Evolutionary conservation across 23 tunicate species (phyloP), one percentile per base, ranked within the genome.

Genomic region (Ciona savignyi): DNA sequence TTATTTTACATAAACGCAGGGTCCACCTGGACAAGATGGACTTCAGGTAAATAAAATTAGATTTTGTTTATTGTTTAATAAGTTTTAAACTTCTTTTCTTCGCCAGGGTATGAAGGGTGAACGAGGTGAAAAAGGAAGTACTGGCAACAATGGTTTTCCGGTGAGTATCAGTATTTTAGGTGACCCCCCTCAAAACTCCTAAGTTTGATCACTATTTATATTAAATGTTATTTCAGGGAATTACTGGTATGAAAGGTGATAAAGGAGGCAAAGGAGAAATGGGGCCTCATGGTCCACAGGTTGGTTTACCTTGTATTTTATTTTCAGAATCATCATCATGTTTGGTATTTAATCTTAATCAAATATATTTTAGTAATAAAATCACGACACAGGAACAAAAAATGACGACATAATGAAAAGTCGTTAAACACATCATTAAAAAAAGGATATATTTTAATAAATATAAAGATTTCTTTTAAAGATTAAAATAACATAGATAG

Each of bases 281-380:
- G 35, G 95, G 95, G 30, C 86, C 95, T 32, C 74, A 51, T 22
- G 95, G 95, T 3, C 95, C 95, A 4, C 89, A 76, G 82, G 89
- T 83, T 28, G 24, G 81, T 64, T 1, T 21, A 65, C 0, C 23
- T 34, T 24, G 20, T 24, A 30, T 28, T 35, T 33, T 4, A 23
- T 26, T 24, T 15, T 64, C 22, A 9, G 28, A 32, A 72, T 25
- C 27, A 34, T 15, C 35, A 25, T 3, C 23, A 27, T 1, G 2
- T 1, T 27, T 32, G 3, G 11, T 2, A 1, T n/a, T 2, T 22
- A 49, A 68, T 27, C 49, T 33, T 65, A 25, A 25, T 77, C 6
- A 62, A 62, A 23, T 24, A 20, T 62, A 6, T 68, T 27, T n/a
- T n/a, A n/a, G n/a, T n/a, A n/a, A n/a, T n/a, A n/a, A n/a, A n/a